Base-by-base conservation (phyloP, 2,888 invertebrate species). In the Drosophila sordidula region DNA sequence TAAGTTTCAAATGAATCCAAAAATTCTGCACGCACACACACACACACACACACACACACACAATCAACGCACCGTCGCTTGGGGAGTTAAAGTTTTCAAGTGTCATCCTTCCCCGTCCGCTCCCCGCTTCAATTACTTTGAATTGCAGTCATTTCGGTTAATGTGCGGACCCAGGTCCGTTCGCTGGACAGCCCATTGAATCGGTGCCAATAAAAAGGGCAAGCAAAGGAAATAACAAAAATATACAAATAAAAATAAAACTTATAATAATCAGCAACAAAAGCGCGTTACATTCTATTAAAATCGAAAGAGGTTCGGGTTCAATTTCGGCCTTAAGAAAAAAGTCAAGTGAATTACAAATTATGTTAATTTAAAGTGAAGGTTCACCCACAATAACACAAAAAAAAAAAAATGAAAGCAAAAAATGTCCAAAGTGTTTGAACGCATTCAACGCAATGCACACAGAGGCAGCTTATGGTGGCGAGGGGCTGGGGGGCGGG, bases 211-310 rank as follows among this genome's bases (percentile, higher is more conserved):
- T 73, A 65, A 82, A 86, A 87, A 75, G 71, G 75, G 58, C 73
- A 63, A 46, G 49, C 54, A 51, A 45, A 61, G 45, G 49, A 50
- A 42, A 47, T 72, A 66, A 66, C 56, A 66, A 56, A 81, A 69
- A 64, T 63, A 82, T 65, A 64, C 58, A 56, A 26, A 45, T 14
- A 39, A 39, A 49, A 32, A 29, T 29, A 39, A 80, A 84, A 87
- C 89, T 83, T 82, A 63, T 79, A 83, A 84, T 88, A 83, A 88
- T 88, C 86, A 83, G 82, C 82, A 77, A 84, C 87, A 84, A 87
- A 87, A 73, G 75, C 77, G 67, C 66, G 80, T 83, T 73, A 68
- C 69, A 76, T 82, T 86, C 79, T 76, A 82, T 87, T 88, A 78
- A 78, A 72, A 73, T 78, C 71, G 59, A 81, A 68, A 78, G 82